Evolutionary conservation across 92 coral and sea anemone genomes (phyloP).

Genomic region (Diadumene lineata): DNA sequence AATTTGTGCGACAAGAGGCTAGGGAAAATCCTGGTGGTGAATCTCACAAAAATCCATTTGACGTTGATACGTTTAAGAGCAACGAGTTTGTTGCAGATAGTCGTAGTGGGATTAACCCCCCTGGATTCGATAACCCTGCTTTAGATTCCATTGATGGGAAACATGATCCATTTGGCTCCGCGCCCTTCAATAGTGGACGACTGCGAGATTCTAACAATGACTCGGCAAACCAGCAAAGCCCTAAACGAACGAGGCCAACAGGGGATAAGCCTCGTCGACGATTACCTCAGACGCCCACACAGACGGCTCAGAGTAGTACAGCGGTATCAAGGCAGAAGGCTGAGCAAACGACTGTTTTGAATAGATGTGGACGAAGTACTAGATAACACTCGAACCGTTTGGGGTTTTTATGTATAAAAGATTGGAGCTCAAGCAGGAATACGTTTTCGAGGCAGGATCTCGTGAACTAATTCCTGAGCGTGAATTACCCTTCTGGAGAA

Average conservation of each 20-base stretch:
- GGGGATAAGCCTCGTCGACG: conserved; percentile 58
- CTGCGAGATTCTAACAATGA: conserved; percentile 49
- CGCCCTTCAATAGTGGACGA: conserved; percentile 62
- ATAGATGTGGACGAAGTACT: not conserved
- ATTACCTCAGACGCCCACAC: conserved; percentile 60
- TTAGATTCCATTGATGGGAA: conserved; percentile 48
- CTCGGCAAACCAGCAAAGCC: conserved; percentile 13
- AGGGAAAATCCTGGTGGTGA: conserved; percentile 1
- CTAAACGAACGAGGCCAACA: conserved; percentile 16
- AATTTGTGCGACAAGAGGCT: conserved; percentile 3
- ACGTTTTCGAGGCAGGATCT: no score
- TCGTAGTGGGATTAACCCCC: not conserved
- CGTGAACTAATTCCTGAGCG: no score
- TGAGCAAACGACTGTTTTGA: conserved; percentile 11
- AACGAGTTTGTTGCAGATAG: not conserved
- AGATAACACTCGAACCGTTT: no score
- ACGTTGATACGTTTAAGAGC: not conserved
- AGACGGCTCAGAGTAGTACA: not conserved
- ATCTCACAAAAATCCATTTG: conserved; percentile 32
- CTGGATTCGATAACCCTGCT: conserved; percentile 68
- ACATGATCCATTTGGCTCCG: conserved; percentile 82
- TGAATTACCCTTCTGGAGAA: no score
- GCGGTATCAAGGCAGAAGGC: conserved; percentile 1
- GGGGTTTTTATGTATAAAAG: no score
- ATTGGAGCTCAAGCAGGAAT: no score